These are phyloP conservation scores for Sylvia atricapilla DNA, from an alignment of 2,113 vertebrate genomes.

Conservation along the genomic window DNA sequence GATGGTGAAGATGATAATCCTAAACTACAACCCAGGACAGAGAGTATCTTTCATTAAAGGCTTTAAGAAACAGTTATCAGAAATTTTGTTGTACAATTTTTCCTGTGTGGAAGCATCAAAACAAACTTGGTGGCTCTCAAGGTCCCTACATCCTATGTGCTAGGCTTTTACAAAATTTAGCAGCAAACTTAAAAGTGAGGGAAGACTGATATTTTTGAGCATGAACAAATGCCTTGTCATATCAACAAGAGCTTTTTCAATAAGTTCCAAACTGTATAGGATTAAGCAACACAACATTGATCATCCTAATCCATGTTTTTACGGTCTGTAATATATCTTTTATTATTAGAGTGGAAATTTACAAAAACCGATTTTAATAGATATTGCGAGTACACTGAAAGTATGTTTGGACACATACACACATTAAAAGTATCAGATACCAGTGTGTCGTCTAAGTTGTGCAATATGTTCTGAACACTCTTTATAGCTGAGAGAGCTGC, in stretches of 20 bases:
- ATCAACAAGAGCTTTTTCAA: not conserved
- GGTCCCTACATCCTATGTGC: not conserved
- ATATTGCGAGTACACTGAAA: not conserved
- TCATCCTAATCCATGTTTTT: not conserved
- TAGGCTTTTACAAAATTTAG: not conserved
- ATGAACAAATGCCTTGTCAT: not conserved
- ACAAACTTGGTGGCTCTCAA: not conserved
- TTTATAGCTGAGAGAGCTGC: not conserved
- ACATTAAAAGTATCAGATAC: not conserved
- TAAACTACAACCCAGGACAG: no score
- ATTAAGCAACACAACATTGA: not conserved
- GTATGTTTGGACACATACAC: not conserved
- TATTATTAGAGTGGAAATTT: not conserved
- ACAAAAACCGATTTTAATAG: not conserved
- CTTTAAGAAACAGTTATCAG: not conserved
- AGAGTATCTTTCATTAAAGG: not conserved
- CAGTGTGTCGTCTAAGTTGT: not conserved
- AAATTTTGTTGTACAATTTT: not conserved
- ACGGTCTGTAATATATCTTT: not conserved
- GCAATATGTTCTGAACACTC: constrained; percentile 19
- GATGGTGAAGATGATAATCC: no score
- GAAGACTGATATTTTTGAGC: not conserved
- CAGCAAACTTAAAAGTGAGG: not conserved
- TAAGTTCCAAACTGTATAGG: not conserved
- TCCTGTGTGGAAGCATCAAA: not conserved